Evolutionary conservation across 2,797 vertebrate genomes (phyloP).

Genomic region (Scolopax bukidnonensis): DNA sequence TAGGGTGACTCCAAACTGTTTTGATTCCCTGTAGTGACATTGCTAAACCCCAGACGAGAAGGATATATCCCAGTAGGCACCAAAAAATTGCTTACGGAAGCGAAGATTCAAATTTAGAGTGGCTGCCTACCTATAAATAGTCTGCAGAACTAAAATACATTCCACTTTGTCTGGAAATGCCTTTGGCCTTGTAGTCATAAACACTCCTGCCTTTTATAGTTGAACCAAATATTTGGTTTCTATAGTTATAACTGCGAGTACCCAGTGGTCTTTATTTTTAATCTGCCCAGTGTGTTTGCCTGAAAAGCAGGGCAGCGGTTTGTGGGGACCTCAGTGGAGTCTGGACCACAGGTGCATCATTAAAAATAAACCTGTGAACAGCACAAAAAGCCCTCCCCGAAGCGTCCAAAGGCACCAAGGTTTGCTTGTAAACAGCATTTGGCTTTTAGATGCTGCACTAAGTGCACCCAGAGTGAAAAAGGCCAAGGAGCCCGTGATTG

Average conservation of each 20-base stretch:
- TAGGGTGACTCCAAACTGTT: neutral
- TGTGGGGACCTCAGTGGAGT: neutral
- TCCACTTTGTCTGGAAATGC: slow-evolving; percentile 63
- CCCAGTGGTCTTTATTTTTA: slow-evolving; percentile 59
- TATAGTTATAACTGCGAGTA: slow-evolving; percentile 53
- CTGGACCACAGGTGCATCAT: slow-evolving; percentile 59
- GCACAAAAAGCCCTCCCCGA: slow-evolving; percentile 3
- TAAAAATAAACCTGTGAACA: slow-evolving; percentile 56
- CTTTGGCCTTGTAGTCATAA: slow-evolving; percentile 56
- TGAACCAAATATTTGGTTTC: slow-evolving; percentile 69
- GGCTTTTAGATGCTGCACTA: slow-evolving; percentile 35
- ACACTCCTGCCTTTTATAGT: slow-evolving; percentile 62
- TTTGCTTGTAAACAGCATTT: slow-evolving; percentile 38
- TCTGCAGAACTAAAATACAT: slow-evolving; percentile 63
- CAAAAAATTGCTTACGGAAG: slow-evolving; percentile 60
- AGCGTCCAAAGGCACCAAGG: neutral
- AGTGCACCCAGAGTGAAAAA: slow-evolving; percentile 24
- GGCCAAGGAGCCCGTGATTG: slow-evolving; percentile 19
- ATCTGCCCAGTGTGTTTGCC: slow-evolving; percentile 8
- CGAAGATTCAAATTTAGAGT: slow-evolving; percentile 65
- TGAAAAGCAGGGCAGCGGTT: slow-evolving; percentile 29
- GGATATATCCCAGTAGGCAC: slow-evolving; percentile 21
- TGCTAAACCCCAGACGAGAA: neutral
- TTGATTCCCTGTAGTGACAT: neutral
- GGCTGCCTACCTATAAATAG: slow-evolving; percentile 64